Conservation (phyloP, 2,888 invertebrate species). For the Peribatodes rhomboidaria region DNA sequence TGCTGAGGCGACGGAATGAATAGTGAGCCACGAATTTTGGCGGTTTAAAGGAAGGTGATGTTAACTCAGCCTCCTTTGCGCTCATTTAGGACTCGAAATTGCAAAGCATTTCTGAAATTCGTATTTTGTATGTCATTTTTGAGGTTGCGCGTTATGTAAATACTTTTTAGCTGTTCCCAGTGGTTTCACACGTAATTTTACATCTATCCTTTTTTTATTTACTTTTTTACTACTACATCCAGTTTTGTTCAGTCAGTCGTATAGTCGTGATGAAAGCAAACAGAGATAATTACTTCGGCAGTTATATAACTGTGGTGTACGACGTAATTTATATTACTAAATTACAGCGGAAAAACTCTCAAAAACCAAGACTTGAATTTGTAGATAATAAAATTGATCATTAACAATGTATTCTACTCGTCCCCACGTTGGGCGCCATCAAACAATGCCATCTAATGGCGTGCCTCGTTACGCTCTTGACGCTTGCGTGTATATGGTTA, state of each 20-base stretch:
- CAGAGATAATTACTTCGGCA: too few relatives aligned
- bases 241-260: too few relatives aligned
- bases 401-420: slow-evolving; percentile 47
- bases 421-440: slow-evolving; percentile 69
- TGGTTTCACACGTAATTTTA: neutral
- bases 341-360: too few relatives aligned
- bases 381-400: neutral
- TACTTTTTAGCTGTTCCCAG: too few relatives aligned
- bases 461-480: slow-evolving; percentile 69
- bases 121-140: neutral
- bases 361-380: too few relatives aligned
- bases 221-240: too few relatives aligned
- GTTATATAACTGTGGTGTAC: too few relatives aligned
- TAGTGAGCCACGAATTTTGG: slow-evolving; percentile 50
- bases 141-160: too few relatives aligned
- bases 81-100: slow-evolving; percentile 8
- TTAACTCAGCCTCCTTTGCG: slow-evolving; percentile 24
- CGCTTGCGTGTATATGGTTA: slow-evolving; percentile 31
- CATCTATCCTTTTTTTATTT: too few relatives aligned
- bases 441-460: slow-evolving; percentile 77
- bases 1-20: slow-evolving; percentile 45
- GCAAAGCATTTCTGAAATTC: slow-evolving; percentile 3
- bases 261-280: too few relatives aligned
- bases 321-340: too few relatives aligned
- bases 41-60: slow-evolving; percentile 39